Conservation (phyloP, 2,113 vertebrate species). For the Budorcas taxicolor region DNA sequence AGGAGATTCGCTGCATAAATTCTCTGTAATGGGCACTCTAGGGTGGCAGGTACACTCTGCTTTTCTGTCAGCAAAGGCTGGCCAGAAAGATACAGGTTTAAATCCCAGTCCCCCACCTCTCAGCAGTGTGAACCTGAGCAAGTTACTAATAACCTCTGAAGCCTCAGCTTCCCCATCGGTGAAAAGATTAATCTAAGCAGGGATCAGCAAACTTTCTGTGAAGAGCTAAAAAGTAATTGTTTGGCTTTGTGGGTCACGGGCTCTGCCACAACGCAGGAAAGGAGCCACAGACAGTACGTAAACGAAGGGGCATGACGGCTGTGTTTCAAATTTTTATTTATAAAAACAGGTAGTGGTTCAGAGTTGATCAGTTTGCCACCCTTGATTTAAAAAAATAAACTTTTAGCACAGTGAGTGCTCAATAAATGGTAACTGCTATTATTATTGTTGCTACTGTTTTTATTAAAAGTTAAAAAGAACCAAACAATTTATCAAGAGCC, state of each 20-base stretch:
- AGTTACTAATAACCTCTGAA: neutral
- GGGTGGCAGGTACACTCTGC: neutral
- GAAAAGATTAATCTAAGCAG: neutral
- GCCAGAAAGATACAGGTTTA: neutral
- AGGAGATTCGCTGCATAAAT: neutral
- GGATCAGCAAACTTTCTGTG: neutral
- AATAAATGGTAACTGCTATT: neutral
- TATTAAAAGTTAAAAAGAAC: slow-evolving; percentile 4
- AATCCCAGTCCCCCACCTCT: neutral
- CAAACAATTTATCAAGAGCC: neutral
- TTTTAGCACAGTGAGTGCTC: neutral
- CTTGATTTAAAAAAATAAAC: neutral
- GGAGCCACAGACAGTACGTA: neutral
- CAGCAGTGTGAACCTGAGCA: neutral
- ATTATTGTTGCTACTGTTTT: neutral
- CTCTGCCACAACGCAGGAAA: neutral
- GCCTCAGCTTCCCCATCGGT: neutral
- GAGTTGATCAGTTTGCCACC: neutral
- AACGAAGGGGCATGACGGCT: neutral
- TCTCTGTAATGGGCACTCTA: neutral
- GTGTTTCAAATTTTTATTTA: neutral
- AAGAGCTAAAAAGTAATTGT: neutral
- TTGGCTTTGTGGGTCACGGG: neutral
- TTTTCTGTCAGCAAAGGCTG: neutral
- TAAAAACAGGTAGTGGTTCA: neutral